Evolutionary conservation across 2,113 vertebrate species (phyloP).

Genomic region (Siphamia tubifer): DNA sequence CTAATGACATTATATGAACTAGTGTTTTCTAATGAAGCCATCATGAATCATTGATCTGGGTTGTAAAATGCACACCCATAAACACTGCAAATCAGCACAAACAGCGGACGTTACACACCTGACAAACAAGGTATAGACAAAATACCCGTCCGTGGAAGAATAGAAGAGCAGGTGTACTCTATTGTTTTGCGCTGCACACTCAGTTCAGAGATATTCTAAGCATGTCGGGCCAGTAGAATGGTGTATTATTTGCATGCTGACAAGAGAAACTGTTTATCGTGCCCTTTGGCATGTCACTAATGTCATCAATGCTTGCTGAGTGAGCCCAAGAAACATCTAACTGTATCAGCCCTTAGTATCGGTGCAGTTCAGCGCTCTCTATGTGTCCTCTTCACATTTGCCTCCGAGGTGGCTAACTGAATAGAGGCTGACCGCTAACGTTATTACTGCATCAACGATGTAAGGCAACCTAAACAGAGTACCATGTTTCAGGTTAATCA

Average conservation of each 20-base stretch:
- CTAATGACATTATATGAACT: slow-evolving; percentile 2
- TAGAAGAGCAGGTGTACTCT: slow-evolving; percentile 14
- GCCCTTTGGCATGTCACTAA: slow-evolving; percentile 55
- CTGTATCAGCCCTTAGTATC: slow-evolving; percentile 22
- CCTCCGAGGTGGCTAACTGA: slow-evolving; percentile 29
- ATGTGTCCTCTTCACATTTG: slow-evolving; percentile 16
- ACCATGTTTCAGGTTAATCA: slow-evolving; percentile 3
- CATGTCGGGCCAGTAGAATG: slow-evolving; percentile 7
- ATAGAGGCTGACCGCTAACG: background rate
- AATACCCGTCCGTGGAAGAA: background rate
- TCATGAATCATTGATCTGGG: slow-evolving; percentile 30
- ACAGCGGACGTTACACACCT: background rate
- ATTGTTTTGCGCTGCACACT: background rate
- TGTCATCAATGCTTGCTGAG: slow-evolving; percentile 48
- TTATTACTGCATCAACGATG: background rate
- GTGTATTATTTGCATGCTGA: slow-evolving; percentile 9
- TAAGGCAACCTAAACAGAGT: background rate
- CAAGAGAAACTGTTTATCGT: slow-evolving; percentile 27
- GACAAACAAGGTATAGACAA: background rate
- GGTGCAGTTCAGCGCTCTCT: slow-evolving; percentile 18
- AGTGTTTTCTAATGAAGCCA: slow-evolving; percentile 25
- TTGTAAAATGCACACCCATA: slow-evolving; percentile 15
- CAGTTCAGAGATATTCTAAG: slow-evolving; percentile 28
- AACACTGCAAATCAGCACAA: background rate
- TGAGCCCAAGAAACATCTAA: slow-evolving; percentile 46